Percentiles rank a stretch among this genome's conserved stretches.
These are phyloP conservation scores for Trichacis sp. DNA, from an alignment of 2,888 invertebrate genomes.

Conservation along the genomic window DNA sequence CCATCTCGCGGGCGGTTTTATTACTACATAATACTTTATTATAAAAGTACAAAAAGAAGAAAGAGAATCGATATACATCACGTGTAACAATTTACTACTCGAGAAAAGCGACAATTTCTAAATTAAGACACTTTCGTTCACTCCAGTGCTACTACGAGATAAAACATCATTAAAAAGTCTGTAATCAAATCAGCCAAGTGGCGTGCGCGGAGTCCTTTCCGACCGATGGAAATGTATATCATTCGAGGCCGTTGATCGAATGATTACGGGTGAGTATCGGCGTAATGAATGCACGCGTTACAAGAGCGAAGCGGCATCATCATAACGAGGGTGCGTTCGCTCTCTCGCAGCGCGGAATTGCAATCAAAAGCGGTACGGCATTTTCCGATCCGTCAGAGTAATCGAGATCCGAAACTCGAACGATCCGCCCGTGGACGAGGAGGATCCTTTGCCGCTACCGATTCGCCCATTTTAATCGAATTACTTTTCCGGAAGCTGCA, in stretches of 20 bases:
- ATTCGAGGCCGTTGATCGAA: not conserved
- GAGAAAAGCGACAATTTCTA: too few relatives aligned
- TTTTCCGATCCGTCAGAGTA: conserved; percentile 33
- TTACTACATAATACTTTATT: too few relatives aligned
- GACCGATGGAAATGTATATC: not conserved
- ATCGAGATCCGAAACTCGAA: conserved; percentile 31
- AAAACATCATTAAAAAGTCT: not conserved
- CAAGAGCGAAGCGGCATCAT: conserved; percentile 27
- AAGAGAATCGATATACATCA: too few relatives aligned
- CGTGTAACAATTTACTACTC: too few relatives aligned
- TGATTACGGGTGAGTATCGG: conserved; percentile 12
- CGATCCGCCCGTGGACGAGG: conserved; percentile 26
- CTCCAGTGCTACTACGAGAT: too few relatives aligned
- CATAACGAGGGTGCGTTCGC: conserved; percentile 18
- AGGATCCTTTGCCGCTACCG: conserved; percentile 36
- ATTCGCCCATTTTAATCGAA: conserved; percentile 38
- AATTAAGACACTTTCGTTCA: too few relatives aligned
- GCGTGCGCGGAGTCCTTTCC: not conserved
- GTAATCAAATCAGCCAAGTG: not conserved
- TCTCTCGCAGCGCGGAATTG: conserved; percentile 31
- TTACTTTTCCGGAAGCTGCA: conserved; percentile 23
- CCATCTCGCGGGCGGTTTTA: too few relatives aligned
- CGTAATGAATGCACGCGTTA: conserved; percentile 25
- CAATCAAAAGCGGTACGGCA: conserved; percentile 36
- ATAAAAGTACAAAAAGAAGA: too few relatives aligned